Evolutionary conservation across 2,797 vertebrate genomes (phyloP).

Genomic region (Microctenopoma steveboyesi): DNA sequence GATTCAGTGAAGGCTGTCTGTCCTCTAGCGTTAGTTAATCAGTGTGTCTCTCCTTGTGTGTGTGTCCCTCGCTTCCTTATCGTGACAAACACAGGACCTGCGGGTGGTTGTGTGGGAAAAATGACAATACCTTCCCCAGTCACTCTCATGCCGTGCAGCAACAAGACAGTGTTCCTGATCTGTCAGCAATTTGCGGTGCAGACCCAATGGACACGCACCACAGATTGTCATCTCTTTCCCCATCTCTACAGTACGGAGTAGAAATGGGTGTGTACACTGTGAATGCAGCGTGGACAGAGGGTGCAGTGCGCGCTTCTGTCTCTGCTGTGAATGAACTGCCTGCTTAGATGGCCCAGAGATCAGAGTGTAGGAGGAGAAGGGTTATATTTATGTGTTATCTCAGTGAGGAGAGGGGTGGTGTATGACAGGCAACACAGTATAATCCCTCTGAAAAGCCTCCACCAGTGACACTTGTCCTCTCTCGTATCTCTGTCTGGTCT

Average conservation of each 20-base stretch:
- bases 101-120: constrained; percentile 31
- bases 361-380: not conserved
- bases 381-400: constrained; percentile 26
- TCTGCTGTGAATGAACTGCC: constrained; percentile 27
- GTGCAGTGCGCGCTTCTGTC: constrained; percentile 16
- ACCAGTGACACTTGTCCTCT: constrained; percentile 41
- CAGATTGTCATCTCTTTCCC: constrained; percentile 20
- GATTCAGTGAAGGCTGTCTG: constrained; percentile 33
- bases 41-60: constrained; percentile 11
- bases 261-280: constrained; percentile 18
- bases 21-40: constrained; percentile 43
- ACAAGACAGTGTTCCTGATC: constrained; percentile 44
- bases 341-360: constrained; percentile 4
- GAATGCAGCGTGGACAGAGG: constrained; percentile 19
- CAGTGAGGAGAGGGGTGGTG: constrained; percentile 27
- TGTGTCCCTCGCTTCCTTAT: constrained; percentile 33
- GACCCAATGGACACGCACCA: constrained; percentile 21
- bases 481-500: constrained; percentile 45
- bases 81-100: constrained; percentile 40
- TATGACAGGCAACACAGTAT: constrained; percentile 37
- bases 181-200: constrained; percentile 45
- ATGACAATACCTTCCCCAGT: constrained; percentile 49
- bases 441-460: constrained; percentile 33
- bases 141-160: constrained; percentile 43
- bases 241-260: constrained; percentile 7